Evolutionary conservation across 2,888 invertebrate genomes (phyloP).

Genomic region (Yponomeuta evonymella): DNA sequence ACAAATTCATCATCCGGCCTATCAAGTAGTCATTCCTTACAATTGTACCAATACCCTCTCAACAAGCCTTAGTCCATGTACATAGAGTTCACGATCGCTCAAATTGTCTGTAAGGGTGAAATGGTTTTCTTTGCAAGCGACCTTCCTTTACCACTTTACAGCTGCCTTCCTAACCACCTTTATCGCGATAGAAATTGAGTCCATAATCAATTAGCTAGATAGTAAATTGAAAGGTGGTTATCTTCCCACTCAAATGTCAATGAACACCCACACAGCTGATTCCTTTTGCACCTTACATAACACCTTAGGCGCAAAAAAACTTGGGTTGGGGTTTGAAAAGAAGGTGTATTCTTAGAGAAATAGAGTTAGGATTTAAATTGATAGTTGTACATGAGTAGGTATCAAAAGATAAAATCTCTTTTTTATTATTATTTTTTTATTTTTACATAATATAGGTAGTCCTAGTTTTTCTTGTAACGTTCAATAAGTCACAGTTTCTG

Average conservation of each 20-base stretch:
- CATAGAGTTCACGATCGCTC: neutral
- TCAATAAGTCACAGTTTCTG: too few relatives aligned
- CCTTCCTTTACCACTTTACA: neutral
- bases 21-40: constrained; percentile 3
- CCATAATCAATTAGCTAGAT: neutral
- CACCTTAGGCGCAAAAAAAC: constrained; percentile 11
- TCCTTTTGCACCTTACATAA: constrained; percentile 53
- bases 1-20: constrained; percentile 6
- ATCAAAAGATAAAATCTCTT: neutral
- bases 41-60: neutral
- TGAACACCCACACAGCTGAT: constrained; percentile 52
- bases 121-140: constrained; percentile 1
- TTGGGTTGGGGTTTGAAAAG: neutral
- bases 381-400: neutral
- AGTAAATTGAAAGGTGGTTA: neutral
- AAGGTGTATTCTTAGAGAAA: neutral
- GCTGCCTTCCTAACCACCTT: neutral
- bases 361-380: neutral
- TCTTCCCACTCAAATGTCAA: neutral
- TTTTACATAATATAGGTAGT: neutral
- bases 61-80: neutral
- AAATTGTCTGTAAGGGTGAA: neutral
- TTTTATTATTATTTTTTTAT: neutral
- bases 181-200: neutral
- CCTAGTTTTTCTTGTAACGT: too few relatives aligned